Base-by-base conservation (phyloP, 2,797 vertebrate species). In the Rhodeus uyekii region DNA sequence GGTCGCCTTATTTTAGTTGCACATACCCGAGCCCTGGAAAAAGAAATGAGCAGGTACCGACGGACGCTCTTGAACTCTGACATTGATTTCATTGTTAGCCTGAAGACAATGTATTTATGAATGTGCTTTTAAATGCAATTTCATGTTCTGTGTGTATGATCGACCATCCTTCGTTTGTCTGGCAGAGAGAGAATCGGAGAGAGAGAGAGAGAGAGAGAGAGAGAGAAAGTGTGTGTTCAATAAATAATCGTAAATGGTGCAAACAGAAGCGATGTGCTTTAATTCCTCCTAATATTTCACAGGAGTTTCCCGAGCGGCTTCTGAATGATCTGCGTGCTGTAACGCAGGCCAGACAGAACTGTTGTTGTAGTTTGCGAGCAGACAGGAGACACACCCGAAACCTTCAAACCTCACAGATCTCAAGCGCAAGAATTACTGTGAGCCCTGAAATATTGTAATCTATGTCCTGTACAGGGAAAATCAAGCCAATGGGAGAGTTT, bases 21-120 rank as follows among this genome's bases (percentile, higher is more conserved):
- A 42, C 80, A 50, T 65, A 50, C 38, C 38, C 60, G 4, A 39
- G 60, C 2, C 36, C 48, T 75, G 60, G 71, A 65, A 67, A 81
- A 81, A 74, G 18, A 81, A 67, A 75, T 55, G 38, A 82, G 80
- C 72, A 76, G 80, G 80, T 82, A 81, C 67, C 10, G 14, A 18
- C 34, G 44, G 32, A 65, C 48, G 61, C 63, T 78, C 61, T 53
- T 36, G 8, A n/a, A 14, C 27, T 44, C 63, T 42, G 48, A 32
- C 48, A 44, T 12, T 18, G 53, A 79, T 69, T 58, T 69, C 64
- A 69, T n/a, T n/a, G n/a, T n/a, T n/a, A n/a, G n/a, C 39, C 22
- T 44, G 39, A 34, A 63, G 39, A 42, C 5, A 39, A 80, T 44
- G 13, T n/a, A 58, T 80, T 22, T 60, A 46, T 46, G 29, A 38